Percentiles rank a stretch among this genome's conserved stretches.
These are phyloP conservation scores for Chanos chanos DNA, from an alignment of 2,797 vertebrate genomes.

Conservation along the genomic window DNA sequence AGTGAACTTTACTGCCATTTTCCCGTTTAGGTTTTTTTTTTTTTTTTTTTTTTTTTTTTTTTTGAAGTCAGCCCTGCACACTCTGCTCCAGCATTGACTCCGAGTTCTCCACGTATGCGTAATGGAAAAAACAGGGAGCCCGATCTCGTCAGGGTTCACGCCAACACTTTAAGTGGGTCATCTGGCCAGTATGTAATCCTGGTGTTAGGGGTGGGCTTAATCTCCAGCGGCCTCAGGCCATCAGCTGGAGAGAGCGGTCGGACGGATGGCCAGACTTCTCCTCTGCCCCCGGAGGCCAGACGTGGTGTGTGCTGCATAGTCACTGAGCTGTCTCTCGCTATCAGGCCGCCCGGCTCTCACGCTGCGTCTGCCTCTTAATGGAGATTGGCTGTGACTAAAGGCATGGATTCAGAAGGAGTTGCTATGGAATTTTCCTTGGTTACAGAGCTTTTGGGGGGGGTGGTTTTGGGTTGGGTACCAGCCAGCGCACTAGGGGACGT, in stretches of 20 bases:
- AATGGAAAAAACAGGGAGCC: background rate
- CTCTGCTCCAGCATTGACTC: background rate
- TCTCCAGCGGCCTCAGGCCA: constrained; percentile 52
- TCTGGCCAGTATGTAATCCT: constrained; percentile 49
- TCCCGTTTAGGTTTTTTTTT: too few species aligned
- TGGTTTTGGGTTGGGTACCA: background rate
- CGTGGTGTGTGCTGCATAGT: background rate
- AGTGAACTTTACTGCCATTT: too few species aligned
- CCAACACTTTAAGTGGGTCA: constrained; percentile 68
- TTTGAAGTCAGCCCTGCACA: too few species aligned
- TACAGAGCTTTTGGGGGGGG: too few species aligned
- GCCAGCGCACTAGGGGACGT: too few species aligned
- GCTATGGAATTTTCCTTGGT: too few species aligned
- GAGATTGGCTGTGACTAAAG: constrained; percentile 2
- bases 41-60: too few species aligned
- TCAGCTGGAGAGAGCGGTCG: constrained; percentile 46
- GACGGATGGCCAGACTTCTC: background rate
- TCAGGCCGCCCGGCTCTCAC: background rate
- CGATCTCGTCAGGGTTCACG: too few species aligned
- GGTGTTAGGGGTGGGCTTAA: constrained; percentile 49
- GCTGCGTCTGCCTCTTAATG: constrained; percentile 7
- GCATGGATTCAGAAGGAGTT: background rate
- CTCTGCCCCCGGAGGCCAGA: background rate
- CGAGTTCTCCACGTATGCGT: background rate
- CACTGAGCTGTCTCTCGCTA: background rate